Conservation (phyloP, 1,140 invertebrate species). For the Adoxophyes honmai region DNA sequence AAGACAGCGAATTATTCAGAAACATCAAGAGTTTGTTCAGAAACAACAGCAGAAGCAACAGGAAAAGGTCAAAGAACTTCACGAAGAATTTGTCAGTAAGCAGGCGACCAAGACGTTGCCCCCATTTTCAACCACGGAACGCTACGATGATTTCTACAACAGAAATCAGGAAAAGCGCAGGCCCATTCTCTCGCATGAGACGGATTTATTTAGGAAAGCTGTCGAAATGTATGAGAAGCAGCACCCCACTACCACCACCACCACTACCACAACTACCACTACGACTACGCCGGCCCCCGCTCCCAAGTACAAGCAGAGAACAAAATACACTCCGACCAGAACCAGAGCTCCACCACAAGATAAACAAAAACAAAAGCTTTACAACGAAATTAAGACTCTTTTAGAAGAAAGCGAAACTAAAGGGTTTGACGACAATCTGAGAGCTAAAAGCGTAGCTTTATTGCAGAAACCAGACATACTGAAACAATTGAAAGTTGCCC, state of each 20-base stretch:
- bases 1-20: constrained; percentile 82
- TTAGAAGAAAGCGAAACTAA: constrained; percentile 71
- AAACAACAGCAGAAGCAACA: constrained; percentile 83
- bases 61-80: constrained; percentile 81
- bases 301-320: constrained; percentile 61
- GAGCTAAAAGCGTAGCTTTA: constrained; percentile 62
- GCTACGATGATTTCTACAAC: constrained; percentile 56
- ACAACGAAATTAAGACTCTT: constrained; percentile 73
- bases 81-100: constrained; percentile 80
- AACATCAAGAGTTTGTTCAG: constrained; percentile 83
- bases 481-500: constrained; percentile 83
- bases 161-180: constrained; percentile 62
- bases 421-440: constrained; percentile 63
- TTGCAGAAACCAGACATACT: constrained; percentile 78
- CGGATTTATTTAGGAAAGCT: constrained; percentile 72
- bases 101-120: constrained; percentile 80
- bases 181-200: constrained; percentile 67
- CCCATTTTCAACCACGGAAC: constrained; percentile 63
- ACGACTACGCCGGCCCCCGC: constrained; percentile 48
- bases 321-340: constrained; percentile 53
- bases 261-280: constrained; percentile 70
- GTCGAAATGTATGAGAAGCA: constrained; percentile 70
- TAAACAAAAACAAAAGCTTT: constrained; percentile 72
- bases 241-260: constrained; percentile 69
- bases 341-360: constrained; percentile 66